Evolutionary conservation across 2,888 invertebrate genomes (phyloP).

Genomic region (Euclidia mi): DNA sequence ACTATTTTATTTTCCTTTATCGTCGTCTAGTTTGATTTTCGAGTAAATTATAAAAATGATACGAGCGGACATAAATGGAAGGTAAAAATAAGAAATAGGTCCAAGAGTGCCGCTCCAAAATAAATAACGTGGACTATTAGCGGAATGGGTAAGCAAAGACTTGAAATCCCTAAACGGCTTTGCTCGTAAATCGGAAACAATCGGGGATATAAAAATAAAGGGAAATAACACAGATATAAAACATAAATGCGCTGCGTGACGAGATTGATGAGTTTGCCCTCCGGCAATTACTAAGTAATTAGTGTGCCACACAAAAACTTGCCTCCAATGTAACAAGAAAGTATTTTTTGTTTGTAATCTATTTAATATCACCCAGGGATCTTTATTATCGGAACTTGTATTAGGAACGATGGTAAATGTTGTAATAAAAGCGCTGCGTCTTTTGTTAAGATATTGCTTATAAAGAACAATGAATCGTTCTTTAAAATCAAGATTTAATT

Average conservation of each 20-base stretch:
- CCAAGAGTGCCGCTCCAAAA: slow-evolving; percentile 44
- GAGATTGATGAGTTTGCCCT: slow-evolving; percentile 45
- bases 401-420: not conserved
- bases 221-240: slow-evolving; percentile 32
- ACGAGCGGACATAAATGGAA: slow-evolving; percentile 26
- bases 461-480: too few relatives aligned
- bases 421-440: not conserved
- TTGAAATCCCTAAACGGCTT: slow-evolving; percentile 57
- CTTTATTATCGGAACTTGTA: slow-evolving; percentile 3
- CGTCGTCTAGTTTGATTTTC: not conserved
- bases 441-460: not conserved
- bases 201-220: slow-evolving; percentile 41
- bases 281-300: slow-evolving; percentile 45
- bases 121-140: slow-evolving; percentile 59
- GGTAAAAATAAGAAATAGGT: slow-evolving; percentile 49
- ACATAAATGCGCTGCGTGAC: slow-evolving; percentile 35
- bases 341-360: slow-evolving; percentile 11
- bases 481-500: too few relatives aligned
- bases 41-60: slow-evolving; percentile 13
- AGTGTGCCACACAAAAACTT: slow-evolving; percentile 31
- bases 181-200: slow-evolving; percentile 48
- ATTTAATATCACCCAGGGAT: not conserved
- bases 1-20: too few relatives aligned
- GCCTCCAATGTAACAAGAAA: slow-evolving; percentile 16
- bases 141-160: slow-evolving; percentile 59